These are phyloP conservation scores for Drosophila mauritiana DNA, from an alignment of 1,140 invertebrate species.

Conservation along the genomic window DNA sequence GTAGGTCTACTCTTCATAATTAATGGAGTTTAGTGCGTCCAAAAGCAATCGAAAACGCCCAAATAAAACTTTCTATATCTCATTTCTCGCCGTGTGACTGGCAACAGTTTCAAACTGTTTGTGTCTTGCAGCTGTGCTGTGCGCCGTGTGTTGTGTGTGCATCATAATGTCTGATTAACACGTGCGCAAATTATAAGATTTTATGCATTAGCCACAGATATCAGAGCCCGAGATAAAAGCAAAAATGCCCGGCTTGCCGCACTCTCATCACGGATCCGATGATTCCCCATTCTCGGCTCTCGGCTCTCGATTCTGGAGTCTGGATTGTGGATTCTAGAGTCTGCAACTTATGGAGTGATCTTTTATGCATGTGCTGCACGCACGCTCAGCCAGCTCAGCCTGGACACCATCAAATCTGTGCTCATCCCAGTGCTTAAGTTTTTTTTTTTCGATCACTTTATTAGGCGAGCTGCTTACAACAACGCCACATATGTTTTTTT, in stretches of 20 bases:
- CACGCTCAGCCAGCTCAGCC: slow-evolving; percentile 56
- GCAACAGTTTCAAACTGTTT: slow-evolving; percentile 30
- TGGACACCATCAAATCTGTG: slow-evolving; percentile 23
- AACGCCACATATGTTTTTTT: slow-evolving; percentile 1
- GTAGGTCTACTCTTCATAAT: too few species aligned
- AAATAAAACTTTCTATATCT: neutral
- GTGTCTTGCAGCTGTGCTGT: slow-evolving; percentile 46
- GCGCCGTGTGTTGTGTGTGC: slow-evolving; percentile 53
- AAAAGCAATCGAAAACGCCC: too few species aligned
- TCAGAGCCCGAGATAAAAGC: slow-evolving; percentile 73
- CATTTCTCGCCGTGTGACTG: slow-evolving; percentile 6
- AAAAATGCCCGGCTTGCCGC: slow-evolving; percentile 70
- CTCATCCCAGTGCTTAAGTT: slow-evolving; percentile 20
- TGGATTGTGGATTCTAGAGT: neutral
- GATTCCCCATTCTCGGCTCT: slow-evolving; percentile 4
- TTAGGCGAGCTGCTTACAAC: slow-evolving; percentile 39
- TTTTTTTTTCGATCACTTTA: slow-evolving; percentile 54
- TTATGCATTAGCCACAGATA: slow-evolving; percentile 83
- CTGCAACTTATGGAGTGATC: slow-evolving; percentile 56
- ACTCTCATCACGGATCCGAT: slow-evolving; percentile 40
- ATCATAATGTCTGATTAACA: slow-evolving; percentile 81
- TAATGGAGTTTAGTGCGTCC: too few species aligned
- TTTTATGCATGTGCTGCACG: slow-evolving; percentile 74
- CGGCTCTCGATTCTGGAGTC: neutral
- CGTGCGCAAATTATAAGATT: slow-evolving; percentile 83